Evolutionary conservation across 2,888 invertebrate species (phyloP).

Genomic region (Sycophila texana): DNA sequence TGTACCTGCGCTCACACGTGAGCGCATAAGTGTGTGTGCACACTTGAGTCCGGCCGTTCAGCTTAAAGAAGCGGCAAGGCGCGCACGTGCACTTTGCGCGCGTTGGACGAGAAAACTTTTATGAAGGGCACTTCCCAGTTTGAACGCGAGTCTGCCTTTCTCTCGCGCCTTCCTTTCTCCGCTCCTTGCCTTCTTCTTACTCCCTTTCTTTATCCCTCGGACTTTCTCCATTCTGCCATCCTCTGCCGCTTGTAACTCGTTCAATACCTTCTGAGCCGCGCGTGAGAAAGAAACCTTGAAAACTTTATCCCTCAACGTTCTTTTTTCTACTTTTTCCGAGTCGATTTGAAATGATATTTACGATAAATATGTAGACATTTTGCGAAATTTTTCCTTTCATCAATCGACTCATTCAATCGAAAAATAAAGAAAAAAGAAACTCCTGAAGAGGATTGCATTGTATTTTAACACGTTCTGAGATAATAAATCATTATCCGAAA

Average conservation of each 20-base stretch:
- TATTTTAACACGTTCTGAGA: too few relatives aligned
- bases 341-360: conserved; percentile 30
- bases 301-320: conserved; percentile 34
- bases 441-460: background rate
- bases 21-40: background rate
- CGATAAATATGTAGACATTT: background rate
- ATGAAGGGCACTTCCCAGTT: conserved; percentile 43
- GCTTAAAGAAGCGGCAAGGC: conserved; percentile 1
- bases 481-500: too few relatives aligned
- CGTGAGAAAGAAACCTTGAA: conserved; percentile 29
- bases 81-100: background rate
- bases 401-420: too few relatives aligned
- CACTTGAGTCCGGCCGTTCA: background rate
- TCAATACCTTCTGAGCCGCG: background rate
- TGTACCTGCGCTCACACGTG: background rate
- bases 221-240: too few relatives aligned
- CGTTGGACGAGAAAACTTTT: conserved; percentile 38
- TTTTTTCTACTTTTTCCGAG: conserved; percentile 4
- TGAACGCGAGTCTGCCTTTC: conserved; percentile 11
- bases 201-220: background rate
- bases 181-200: background rate
- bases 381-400: background rate
- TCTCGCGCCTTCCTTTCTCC: background rate
- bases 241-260: background rate
- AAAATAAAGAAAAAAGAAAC: background rate